Evolutionary conservation across 2,113 vertebrate species (phyloP).

Genomic region (Serinus canaria): DNA sequence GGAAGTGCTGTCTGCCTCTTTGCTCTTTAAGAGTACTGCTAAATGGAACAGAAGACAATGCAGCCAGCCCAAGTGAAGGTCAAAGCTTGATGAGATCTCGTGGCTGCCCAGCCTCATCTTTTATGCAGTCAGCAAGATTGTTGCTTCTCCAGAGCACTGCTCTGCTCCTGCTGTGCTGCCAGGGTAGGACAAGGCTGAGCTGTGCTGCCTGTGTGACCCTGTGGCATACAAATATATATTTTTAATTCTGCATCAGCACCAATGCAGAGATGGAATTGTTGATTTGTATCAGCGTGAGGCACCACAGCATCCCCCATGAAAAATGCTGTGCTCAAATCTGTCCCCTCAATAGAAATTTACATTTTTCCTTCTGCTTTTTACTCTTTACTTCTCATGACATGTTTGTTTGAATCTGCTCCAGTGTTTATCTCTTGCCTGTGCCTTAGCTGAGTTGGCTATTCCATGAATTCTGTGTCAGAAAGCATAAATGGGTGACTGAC

Average conservation of each 20-base stretch:
- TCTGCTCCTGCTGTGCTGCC: background rate
- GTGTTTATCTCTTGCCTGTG: background rate
- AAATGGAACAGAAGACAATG: conserved; percentile 60
- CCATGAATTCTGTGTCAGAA: background rate
- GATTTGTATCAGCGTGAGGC: background rate
- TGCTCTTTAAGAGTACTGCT: conserved; percentile 57
- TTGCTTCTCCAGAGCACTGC: conserved; percentile 1
- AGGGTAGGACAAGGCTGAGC: background rate
- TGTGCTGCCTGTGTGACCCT: background rate
- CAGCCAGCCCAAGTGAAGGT: conserved; percentile 61
- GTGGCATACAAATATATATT: background rate
- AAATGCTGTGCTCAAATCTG: background rate
- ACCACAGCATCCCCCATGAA: background rate
- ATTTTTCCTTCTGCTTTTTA: background rate
- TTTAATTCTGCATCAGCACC: background rate
- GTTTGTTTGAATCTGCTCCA: background rate
- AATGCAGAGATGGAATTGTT: background rate
- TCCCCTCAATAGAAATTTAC: background rate
- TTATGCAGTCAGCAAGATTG: conserved; percentile 47
- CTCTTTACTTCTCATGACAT: background rate
- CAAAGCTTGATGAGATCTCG: conserved; percentile 62
- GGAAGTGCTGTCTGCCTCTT: conserved; percentile 43
- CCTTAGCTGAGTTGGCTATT: background rate
- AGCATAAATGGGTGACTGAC: background rate
- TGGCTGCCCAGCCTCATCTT: conserved; percentile 37